Evolutionary conservation across 2,797 vertebrate species (phyloP), one percentile per base, ranked within the genome.

Genomic region (Danio choprae): DNA sequence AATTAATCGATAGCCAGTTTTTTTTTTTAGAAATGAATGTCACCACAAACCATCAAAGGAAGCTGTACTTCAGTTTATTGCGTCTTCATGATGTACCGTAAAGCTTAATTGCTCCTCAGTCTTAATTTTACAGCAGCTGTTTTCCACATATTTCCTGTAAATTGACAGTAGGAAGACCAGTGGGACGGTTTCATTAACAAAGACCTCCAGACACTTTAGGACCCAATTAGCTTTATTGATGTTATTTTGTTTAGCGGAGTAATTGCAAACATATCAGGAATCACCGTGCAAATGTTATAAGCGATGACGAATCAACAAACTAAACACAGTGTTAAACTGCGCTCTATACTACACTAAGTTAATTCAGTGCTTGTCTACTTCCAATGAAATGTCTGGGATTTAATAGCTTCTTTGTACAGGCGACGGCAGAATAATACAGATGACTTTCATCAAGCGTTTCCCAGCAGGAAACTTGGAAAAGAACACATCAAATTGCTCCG

Each of bases 1-100:
- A 91, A 91, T 89, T 89, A 91, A 90, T 92, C 87, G 87, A 81
- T 68, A 43, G 50, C 74, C 68, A 79, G 56, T 74, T 64, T 59
- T 12, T 46, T 46, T 12, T 29, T 1, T 29, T 79, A 74, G 81
- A 64, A 77, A 80, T 60, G n/a, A 55, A 77, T 80, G 58, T 71
- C 77, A 58, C 74, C 80, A 46, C 7, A 18, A 81, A 51, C 16
- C 11, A 56, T 22, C 76, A 41, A 65, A 81, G 62, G 62, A 63
- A 41, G 50, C 51, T 63, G 10, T 22, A 70, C 40, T 72, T 43
- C 53, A 64, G 88, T 90, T 87, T 79, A 77, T 90, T 89, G 88
- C 85, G 81, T 79, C 63, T 78, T 77, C 80, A 55, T 65, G 53
- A 70, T 62, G 85, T 74, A 72, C 15, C n/a, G 9, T 74, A 63